Evolutionary conservation across 2,113 vertebrate genomes (phyloP).

Genomic region (Columba janthina): DNA sequence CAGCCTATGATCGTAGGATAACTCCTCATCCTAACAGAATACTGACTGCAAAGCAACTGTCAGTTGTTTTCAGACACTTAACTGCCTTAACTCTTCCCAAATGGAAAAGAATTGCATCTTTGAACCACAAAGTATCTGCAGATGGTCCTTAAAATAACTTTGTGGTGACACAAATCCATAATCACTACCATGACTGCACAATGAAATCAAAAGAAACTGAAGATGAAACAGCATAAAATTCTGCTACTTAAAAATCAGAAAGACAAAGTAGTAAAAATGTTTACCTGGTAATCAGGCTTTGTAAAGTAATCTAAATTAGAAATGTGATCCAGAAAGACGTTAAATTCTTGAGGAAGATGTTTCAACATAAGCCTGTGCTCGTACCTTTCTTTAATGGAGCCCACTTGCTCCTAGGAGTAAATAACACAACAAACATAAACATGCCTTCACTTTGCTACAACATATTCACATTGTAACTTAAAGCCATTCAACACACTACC

Average conservation of each 20-base stretch:
- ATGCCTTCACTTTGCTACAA: neutral
- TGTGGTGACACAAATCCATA: neutral
- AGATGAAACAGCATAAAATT: neutral
- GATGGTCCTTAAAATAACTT: neutral
- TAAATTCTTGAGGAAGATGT: slow-evolving; percentile 94
- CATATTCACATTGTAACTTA: neutral
- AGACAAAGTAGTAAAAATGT: neutral
- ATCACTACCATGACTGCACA: neutral
- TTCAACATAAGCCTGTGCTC: slow-evolving; percentile 97
- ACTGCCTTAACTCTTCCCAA: neutral
- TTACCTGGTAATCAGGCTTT: slow-evolving; percentile 97
- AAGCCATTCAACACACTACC: neutral
- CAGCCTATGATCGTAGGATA: neutral
- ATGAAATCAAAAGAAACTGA: neutral
- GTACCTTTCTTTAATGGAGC: slow-evolving; percentile 95
- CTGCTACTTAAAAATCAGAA: neutral
- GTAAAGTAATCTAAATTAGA: slow-evolving; percentile 94
- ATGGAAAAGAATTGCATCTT: neutral
- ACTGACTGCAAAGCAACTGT: neutral
- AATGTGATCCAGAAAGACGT: slow-evolving; percentile 92
- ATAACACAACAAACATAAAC: slow-evolving; percentile 28
- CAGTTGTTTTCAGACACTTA: neutral
- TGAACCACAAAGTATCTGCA: neutral
- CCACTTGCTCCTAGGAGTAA: slow-evolving; percentile 91
- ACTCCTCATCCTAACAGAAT: neutral